Evolutionary conservation across 1,140 invertebrate genomes (phyloP).

Genomic region (Streblospio benedicti): DNA sequence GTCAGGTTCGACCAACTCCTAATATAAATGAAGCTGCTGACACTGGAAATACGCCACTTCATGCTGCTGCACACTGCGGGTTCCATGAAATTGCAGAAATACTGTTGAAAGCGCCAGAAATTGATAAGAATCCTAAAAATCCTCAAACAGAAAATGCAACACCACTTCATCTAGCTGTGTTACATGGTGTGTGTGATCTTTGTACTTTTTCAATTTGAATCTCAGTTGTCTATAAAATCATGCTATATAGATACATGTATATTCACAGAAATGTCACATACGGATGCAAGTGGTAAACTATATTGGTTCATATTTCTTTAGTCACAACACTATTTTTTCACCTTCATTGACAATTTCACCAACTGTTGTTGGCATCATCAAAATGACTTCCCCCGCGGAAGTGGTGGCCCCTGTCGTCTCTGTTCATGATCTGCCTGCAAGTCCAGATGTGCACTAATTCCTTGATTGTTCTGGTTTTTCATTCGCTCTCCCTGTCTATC

Average conservation of each 20-base stretch:
- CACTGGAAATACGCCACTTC: conserved; percentile 43
- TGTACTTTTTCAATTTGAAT: background rate
- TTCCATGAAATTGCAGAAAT: conserved; percentile 30
- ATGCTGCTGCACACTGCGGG: conserved; percentile 42
- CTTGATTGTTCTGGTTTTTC: too few species aligned
- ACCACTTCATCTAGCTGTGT: conserved; percentile 42
- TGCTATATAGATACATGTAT: background rate
- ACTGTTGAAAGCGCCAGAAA: conserved; percentile 26
- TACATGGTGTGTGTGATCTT: conserved; percentile 37
- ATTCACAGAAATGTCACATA: too few species aligned
- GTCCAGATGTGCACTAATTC: too few species aligned
- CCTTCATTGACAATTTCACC: background rate
- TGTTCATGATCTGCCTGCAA: too few species aligned
- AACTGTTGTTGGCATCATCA: too few species aligned
- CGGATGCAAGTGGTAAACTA: too few species aligned
- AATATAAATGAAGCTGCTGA: conserved; percentile 36
- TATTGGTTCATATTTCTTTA: background rate
- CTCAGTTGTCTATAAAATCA: background rate
- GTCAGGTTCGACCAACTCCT: conserved; percentile 26
- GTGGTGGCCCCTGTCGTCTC: too few species aligned
- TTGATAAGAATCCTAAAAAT: conserved; percentile 36
- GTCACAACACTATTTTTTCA: background rate
- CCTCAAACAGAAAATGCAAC: conserved; percentile 41
- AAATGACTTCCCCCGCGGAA: too few species aligned
- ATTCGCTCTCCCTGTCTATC: too few species aligned